phyloP scores from a whole-genome alignment of 1,140 invertebrate species.

The Scaptomyza montana region DNA sequence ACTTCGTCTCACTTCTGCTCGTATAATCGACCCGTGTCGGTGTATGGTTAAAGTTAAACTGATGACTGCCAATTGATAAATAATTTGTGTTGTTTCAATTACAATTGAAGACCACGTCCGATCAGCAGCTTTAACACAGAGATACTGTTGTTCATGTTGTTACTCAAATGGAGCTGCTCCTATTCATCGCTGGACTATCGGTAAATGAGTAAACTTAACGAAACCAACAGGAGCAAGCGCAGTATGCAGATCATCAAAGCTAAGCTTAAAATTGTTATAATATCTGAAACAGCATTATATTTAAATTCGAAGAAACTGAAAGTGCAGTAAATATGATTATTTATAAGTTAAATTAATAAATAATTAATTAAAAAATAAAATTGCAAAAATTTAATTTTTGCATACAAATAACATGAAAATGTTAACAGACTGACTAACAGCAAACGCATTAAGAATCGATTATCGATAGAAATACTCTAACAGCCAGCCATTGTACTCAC shows the following conservation, averaged over 20 bases:
- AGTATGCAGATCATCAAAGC: constrained; percentile 4
- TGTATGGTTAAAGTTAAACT: constrained; percentile 26
- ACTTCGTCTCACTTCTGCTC: constrained; percentile 19
- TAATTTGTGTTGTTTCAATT: constrained; percentile 14
- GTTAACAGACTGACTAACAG: constrained; percentile 6
- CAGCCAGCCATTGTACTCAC: constrained; percentile 33
- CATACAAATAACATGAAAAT: not conserved
- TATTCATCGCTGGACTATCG: constrained; percentile 8
- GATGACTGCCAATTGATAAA: constrained; percentile 28
- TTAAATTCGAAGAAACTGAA: no score
- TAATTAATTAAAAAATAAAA: no score
- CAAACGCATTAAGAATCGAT: not conserved
- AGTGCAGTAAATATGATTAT: no score
- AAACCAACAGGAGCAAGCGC: constrained; percentile 4
- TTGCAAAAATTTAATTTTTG: no score
- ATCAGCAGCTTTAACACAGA: constrained; percentile 40
- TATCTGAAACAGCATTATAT: no score
- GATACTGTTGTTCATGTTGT: constrained; percentile 41
- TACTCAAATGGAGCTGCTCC: constrained; percentile 39
- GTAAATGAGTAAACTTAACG: constrained; percentile 18
- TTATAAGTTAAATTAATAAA: no score
- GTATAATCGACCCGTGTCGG: constrained; percentile 7
- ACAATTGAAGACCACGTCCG: constrained; percentile 30
- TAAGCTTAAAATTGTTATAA: not conserved
- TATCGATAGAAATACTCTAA: constrained; percentile 7